Evolutionary conservation across 2,113 vertebrate genomes (phyloP), one percentile per base, ranked within the genome.

Genomic region (Calonectris borealis): DNA sequence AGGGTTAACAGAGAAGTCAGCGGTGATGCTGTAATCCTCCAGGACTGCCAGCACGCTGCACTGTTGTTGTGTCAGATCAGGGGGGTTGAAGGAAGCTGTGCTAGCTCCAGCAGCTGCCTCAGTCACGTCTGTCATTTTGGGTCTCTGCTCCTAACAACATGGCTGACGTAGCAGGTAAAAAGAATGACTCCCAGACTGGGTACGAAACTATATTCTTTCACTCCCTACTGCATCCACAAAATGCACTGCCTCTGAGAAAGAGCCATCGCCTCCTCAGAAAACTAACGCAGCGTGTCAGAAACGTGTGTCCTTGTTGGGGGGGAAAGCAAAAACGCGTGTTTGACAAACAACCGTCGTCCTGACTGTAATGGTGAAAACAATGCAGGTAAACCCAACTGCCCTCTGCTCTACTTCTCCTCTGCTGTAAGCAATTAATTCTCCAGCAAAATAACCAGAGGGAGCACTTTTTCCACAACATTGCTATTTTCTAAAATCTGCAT

Each of bases 381-480:
- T 88, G 82, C 86, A 94, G 95, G 95, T 95, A 95, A 96, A 93
- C 84, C 93, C 68, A 91, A 65, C 93, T 93, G 87, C 90, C 82
- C 92, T 96, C 85, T 97, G 90, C 71, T 89, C 96, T 96, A 91
- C 83, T 97, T 97, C 92, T 93, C 54, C 49, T 91, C 86, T 88
- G 72, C 86, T 88, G 82, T 76, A 72, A 86, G 92, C 92, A 94
- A 86, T 83, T 93, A 82, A 84, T 94, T 96, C 90, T 95, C 62
- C 65, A 82, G 81, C 40, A 96, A 65, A 93, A 91, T 94, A 97
- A 95, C 94, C 94, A 97, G 94, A 96, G 95, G 94, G 96, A 96
- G 94, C 96, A 94, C 92, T 95, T 95, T 95, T 93, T 55, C 95
- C 96, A 95, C 94, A 95, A 71, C 94, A 77, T 18, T 80, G 95